Percentiles rank a stretch among this genome's conserved stretches.
Conservation (phyloP, 1,140 invertebrate genomes). For the Dufourea novaeangliae region DNA sequence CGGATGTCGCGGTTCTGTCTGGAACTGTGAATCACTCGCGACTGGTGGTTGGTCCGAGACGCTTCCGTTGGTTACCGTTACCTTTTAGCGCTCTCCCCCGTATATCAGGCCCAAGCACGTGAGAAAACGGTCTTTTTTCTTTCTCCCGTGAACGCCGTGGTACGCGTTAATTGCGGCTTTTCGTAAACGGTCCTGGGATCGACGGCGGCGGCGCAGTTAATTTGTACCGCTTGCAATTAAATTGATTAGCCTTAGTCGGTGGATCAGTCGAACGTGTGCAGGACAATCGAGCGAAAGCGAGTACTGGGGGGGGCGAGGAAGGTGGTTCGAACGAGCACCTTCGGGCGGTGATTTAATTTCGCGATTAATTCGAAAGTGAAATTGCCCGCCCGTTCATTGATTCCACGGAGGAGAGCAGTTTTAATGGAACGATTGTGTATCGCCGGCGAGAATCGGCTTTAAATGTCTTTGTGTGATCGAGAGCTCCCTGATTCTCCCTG, state of each 20-base stretch:
- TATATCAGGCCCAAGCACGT: no score
- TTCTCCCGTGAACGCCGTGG: constrained; percentile 25
- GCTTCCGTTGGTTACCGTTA: constrained; percentile 60
- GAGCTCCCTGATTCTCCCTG: no score
- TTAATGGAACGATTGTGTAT: no score
- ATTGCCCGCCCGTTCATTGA: not conserved
- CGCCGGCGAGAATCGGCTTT: no score
- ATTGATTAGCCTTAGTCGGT: not conserved
- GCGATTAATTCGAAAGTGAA: not conserved
- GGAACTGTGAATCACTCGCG: constrained; percentile 50
- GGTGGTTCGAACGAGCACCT: not conserved
- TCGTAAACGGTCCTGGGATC: not conserved
- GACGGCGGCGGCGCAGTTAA: not conserved
- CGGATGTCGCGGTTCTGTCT: not conserved
- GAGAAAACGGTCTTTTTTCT: constrained; percentile 54
- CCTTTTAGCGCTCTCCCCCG: constrained; percentile 57
- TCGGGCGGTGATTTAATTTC: not conserved
- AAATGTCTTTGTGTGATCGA: no score
- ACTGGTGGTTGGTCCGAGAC: constrained; percentile 7
- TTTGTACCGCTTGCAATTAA: constrained; percentile 26
- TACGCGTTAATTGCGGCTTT: not conserved
- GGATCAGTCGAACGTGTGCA: constrained; percentile 8
- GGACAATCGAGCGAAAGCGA: not conserved
- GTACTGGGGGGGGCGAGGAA: not conserved
- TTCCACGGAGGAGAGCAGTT: not conserved